Percentiles rank a stretch among this genome's conserved stretches.
These are phyloP conservation scores for Actias luna DNA, from an alignment of 2,888 invertebrate species.

Conservation along the genomic window DNA sequence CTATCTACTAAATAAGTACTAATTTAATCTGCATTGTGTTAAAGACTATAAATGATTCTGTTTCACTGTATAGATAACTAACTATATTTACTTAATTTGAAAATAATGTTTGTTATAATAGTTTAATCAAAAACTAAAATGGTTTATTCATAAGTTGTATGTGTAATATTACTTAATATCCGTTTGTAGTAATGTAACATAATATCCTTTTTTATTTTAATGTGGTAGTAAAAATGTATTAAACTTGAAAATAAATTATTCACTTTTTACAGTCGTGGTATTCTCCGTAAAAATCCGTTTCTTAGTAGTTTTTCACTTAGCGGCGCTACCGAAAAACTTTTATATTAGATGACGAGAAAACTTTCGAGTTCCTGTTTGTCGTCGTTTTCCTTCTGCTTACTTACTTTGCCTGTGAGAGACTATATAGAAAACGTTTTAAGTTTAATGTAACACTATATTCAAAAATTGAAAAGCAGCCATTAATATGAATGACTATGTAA, in stretches of 20 bases:
- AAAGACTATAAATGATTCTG: neutral
- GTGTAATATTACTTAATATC: too few species aligned
- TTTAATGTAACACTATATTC: neutral
- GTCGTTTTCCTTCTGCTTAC: neutral
- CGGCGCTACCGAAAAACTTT: slow-evolving; percentile 43
- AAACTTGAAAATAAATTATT: slow-evolving; percentile 15
- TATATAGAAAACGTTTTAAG: neutral
- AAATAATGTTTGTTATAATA: neutral
- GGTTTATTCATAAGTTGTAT: neutral
- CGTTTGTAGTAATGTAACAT: too few species aligned
- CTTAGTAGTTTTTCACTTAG: slow-evolving; percentile 54
- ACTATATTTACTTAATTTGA: neutral
- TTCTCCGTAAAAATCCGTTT: slow-evolving; percentile 33
- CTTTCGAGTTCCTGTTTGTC: slow-evolving; percentile 26
- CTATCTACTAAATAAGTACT: neutral
- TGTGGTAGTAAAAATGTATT: neutral
- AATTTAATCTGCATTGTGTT: neutral
- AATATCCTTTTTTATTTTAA: neutral
- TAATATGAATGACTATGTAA: neutral
- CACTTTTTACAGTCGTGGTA: slow-evolving; percentile 22
- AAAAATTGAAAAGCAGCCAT: neutral
- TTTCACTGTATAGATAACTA: neutral
- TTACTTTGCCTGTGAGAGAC: neutral
- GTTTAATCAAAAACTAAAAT: neutral
- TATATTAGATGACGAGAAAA: slow-evolving; percentile 52